Percentiles rank a stretch among this genome's conserved stretches.
These are phyloP conservation scores for Crepidodera aurea DNA, from an alignment of 2,888 invertebrate species.

Conservation along the genomic window DNA sequence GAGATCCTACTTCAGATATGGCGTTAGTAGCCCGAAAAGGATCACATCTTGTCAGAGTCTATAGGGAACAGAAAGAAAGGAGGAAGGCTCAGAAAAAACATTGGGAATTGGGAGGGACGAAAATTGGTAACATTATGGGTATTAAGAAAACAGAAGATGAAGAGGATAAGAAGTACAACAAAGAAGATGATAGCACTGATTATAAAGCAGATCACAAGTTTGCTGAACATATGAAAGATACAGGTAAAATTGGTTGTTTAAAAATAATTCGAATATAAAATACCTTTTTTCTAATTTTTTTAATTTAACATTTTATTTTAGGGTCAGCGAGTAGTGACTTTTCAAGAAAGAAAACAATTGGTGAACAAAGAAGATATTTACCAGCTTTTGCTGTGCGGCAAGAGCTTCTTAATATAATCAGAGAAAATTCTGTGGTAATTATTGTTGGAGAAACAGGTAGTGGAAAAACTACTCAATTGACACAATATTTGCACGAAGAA, in stretches of 20 bases:
- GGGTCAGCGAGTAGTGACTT: constrained; percentile 79
- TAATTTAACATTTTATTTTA: constrained; percentile 28
- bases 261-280: neutral
- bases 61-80: constrained; percentile 96
- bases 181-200: constrained; percentile 78
- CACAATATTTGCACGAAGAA: constrained; percentile 97
- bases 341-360: constrained; percentile 83
- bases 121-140: constrained; percentile 96
- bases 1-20: constrained; percentile 97
- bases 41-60: constrained; percentile 86
- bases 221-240: constrained; percentile 89
- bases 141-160: constrained; percentile 83
- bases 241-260: constrained; percentile 52
- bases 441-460: constrained; percentile 96
- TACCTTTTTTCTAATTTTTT: neutral
- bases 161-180: constrained; percentile 71
- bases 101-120: constrained; percentile 98
- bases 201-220: constrained; percentile 96
- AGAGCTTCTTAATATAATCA: constrained; percentile 87
- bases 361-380: constrained; percentile 88
- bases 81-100: constrained; percentile 97
- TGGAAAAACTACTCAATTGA: constrained; percentile 97
- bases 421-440: constrained; percentile 93
- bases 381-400: constrained; percentile 96
- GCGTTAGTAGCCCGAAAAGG: constrained; percentile 95